These are phyloP conservation scores for Metaphire vulgaris DNA, from an alignment of 1,140 invertebrate genomes.

Conservation along the genomic window DNA sequence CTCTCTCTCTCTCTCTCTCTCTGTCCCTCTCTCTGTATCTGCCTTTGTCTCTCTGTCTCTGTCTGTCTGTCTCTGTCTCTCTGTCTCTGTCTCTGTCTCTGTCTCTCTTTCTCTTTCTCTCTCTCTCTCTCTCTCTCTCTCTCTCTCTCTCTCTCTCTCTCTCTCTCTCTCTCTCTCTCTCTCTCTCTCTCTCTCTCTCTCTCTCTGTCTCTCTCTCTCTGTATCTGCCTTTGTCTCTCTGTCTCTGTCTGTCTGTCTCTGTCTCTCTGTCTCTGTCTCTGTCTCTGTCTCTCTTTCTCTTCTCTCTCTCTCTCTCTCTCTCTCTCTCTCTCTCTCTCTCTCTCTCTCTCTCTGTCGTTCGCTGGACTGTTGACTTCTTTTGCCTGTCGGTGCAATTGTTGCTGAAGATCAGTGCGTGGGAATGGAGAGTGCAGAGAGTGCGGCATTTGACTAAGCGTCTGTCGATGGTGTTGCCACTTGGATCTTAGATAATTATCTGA, in stretches of 20 bases:
- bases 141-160: slow-evolving; percentile 1
- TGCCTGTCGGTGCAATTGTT: not conserved
- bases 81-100: not conserved
- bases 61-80: not conserved
- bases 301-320: not conserved
- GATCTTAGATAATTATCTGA: too few relatives aligned
- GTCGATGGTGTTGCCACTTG: too few relatives aligned
- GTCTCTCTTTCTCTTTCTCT: not conserved
- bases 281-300: not conserved
- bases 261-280: not conserved
- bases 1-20: not conserved
- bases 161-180: not conserved
- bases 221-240: not conserved
- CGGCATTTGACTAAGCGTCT: too few relatives aligned
- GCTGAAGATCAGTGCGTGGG: too few relatives aligned
- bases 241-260: not conserved
- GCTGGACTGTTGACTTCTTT: not conserved
- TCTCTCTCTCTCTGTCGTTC: not conserved
- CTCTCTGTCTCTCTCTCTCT: not conserved
- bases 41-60: not conserved
- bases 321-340: not conserved
- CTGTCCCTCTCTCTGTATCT: not conserved
- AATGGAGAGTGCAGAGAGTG: too few relatives aligned
- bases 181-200: not conserved
- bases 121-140: not conserved